Conservation (phyloP, 2,888 invertebrate genomes). For the Chrysina gloriosa region DNA sequence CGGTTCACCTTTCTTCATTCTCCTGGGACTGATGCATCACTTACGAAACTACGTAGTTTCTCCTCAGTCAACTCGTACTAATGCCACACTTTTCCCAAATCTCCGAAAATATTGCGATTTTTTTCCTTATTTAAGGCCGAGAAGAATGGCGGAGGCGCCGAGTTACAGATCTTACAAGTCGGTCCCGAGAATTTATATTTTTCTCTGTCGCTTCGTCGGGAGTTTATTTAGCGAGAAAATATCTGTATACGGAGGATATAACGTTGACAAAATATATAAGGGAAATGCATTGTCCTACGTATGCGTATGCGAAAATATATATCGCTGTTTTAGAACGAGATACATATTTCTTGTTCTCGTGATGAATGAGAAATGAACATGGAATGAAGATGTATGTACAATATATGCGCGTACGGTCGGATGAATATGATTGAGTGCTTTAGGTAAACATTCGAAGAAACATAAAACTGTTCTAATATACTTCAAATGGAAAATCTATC, state of each 20-base stretch:
- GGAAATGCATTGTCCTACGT: background rate
- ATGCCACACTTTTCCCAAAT: background rate
- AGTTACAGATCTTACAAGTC: background rate
- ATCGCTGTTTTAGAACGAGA: too few species aligned
- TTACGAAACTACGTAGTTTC: background rate
- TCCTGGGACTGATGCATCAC: background rate
- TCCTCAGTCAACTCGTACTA: background rate
- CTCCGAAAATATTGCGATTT: background rate
- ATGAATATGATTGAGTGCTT: too few species aligned
- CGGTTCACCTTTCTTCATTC: background rate
- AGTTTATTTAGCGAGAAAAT: background rate
- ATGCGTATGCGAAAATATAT: background rate
- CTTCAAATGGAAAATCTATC: too few species aligned
- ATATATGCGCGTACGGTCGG: too few species aligned
- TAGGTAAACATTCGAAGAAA: too few species aligned
- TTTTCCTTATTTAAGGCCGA: background rate
- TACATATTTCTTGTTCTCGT: too few species aligned
- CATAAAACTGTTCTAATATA: too few species aligned
- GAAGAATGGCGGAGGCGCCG: background rate
- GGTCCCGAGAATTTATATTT: background rate
- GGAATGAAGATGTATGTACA: too few species aligned
- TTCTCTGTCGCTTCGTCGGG: background rate
- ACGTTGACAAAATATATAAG: background rate
- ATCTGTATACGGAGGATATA: background rate
- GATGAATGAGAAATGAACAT: too few species aligned